phyloP scores from a whole-genome alignment of 2,797 vertebrate species.

The Arrhamphus sclerolepis region DNA sequence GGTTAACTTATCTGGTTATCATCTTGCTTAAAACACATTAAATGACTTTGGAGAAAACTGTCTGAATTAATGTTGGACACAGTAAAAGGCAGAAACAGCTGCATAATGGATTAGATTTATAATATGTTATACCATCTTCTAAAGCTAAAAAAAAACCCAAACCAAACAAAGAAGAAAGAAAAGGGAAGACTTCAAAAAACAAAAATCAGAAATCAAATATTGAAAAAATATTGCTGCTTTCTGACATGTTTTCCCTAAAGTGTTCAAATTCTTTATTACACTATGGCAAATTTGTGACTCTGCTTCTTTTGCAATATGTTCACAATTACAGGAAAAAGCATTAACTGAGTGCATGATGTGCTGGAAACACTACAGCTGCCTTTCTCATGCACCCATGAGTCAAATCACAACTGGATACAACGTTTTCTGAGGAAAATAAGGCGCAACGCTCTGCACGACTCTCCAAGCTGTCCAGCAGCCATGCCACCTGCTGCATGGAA shows the following conservation, averaged over 20 bases:
- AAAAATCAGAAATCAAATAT: background rate
- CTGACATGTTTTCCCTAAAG: no score
- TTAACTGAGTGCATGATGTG: background rate
- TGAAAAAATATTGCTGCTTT: background rate
- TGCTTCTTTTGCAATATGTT: background rate
- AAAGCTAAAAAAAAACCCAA: no score
- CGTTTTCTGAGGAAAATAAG: constrained; percentile 18
- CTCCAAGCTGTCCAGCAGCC: constrained; percentile 35
- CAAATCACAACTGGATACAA: constrained; percentile 15
- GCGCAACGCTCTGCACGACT: constrained; percentile 38
- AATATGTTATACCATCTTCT: no score
- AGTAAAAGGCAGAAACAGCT: no score
- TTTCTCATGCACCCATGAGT: constrained; percentile 29
- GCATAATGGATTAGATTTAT: no score
- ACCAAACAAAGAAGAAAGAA: no score
- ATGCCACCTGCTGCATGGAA: constrained; percentile 55
- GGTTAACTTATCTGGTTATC: background rate
- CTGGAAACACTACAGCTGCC: constrained; percentile 11
- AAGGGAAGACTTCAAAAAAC: no score
- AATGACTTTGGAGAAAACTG: background rate
- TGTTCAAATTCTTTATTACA: no score
- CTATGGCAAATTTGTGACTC: background rate
- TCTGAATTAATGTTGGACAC: background rate
- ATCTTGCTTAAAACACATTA: background rate
- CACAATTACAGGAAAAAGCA: background rate